Percentiles rank a stretch among this genome's conserved stretches.
Conservation (phyloP, 2,113 vertebrate species). For the Nycticorax nycticorax region DNA sequence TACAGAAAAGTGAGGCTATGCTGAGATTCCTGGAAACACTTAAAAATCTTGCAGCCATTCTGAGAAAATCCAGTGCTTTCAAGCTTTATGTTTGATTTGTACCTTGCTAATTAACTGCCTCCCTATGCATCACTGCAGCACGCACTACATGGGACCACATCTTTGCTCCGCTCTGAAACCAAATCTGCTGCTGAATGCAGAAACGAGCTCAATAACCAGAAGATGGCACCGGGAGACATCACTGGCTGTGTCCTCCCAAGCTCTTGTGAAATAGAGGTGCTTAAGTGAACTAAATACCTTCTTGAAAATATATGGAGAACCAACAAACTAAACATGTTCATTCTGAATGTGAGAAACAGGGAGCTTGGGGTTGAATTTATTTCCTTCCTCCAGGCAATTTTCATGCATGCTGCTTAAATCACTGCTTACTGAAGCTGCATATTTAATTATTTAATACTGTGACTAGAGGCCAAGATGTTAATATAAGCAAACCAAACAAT, state of each 20-base stretch:
- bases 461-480: slow-evolving; percentile 65
- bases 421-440: slow-evolving; percentile 66
- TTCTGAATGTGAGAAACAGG: slow-evolving; percentile 24
- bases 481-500: slow-evolving; percentile 22
- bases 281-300: slow-evolving; percentile 1
- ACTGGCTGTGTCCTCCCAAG: neutral
- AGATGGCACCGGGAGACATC: neutral
- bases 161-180: neutral
- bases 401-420: slow-evolving; percentile 59
- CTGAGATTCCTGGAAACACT: neutral
- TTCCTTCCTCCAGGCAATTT: slow-evolving; percentile 65
- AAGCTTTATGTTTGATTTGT: neutral
- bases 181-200: neutral
- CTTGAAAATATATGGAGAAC: slow-evolving; percentile 12
- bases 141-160: fast-evolving
- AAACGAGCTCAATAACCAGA: neutral
- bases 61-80: neutral
- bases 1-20: neutral
- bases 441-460: slow-evolving; percentile 75
- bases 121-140: neutral
- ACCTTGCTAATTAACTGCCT: neutral
- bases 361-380: slow-evolving; percentile 61
- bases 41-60: neutral
- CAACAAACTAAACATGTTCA: slow-evolving; percentile 18
- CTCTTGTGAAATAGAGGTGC: slow-evolving; percentile 3